A percentile compares a stretch with the other conserved stretches of the same genome.
Conservation (phyloP, 2,797 vertebrate genomes). For the Semotilus atromaculatus region DNA sequence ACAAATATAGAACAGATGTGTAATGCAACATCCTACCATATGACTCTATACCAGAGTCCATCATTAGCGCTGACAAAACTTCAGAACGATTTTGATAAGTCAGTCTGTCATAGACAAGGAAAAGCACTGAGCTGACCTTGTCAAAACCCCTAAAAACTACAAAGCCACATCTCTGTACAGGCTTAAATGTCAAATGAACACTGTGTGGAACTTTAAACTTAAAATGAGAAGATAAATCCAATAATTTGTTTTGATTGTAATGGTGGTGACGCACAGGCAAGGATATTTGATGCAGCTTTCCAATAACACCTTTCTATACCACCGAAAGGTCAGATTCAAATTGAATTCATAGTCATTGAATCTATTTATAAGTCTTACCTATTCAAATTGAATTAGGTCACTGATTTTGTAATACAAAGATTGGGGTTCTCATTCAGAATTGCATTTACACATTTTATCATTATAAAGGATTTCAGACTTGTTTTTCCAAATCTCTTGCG, state of each 20-base stretch:
- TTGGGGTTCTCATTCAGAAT: neutral
- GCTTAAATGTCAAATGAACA: neutral
- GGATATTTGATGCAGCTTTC: neutral
- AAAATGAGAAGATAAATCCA: neutral
- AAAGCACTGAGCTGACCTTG: constrained; percentile 5
- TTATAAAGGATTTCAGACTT: constrained; percentile 3
- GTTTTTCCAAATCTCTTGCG: neutral
- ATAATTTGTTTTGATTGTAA: constrained; percentile 12
- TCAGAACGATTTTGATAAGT: neutral
- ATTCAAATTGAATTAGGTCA: constrained; percentile 16
- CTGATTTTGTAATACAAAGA: neutral
- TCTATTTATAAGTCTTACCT: neutral
- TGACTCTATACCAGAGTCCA: neutral
- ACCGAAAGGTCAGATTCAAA: constrained; percentile 18
- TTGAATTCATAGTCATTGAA: constrained; percentile 7
- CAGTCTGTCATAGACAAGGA: constrained; percentile 17
- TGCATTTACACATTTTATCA: neutral
- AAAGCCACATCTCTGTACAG: neutral
- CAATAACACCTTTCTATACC: neutral
- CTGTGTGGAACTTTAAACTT: neutral
- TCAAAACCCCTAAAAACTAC: constrained; percentile 19
- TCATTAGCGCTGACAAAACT: constrained; percentile 11
- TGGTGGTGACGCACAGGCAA: neutral
- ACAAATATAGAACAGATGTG: neutral
- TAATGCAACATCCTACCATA: constrained; percentile 5